These are phyloP conservation scores for Microplitis deprimator DNA, from an alignment of 2,888 invertebrate genomes.

Conservation along the genomic window DNA sequence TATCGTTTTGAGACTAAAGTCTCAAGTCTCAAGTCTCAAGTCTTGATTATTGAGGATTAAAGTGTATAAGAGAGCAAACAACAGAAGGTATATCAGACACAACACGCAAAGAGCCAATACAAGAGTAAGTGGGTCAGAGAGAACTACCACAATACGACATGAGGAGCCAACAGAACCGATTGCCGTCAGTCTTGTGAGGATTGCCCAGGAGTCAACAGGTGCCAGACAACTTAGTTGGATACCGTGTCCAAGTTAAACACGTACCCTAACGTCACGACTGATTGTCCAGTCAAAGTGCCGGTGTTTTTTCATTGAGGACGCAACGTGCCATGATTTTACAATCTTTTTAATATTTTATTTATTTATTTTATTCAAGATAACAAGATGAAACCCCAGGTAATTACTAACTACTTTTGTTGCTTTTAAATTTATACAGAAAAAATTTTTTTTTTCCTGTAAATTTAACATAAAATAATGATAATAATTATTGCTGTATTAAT, in stretches of 20 bases:
- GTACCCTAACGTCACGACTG: conserved; percentile 11
- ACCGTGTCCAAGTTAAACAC: conserved; percentile 24
- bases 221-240: conserved; percentile 47
- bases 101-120: conserved; percentile 40
- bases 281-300: conserved; percentile 22
- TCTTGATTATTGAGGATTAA: neutral
- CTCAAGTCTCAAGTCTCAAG: neutral
- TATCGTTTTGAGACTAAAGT: neutral
- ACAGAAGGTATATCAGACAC: conserved; percentile 30
- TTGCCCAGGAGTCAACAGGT: conserved; percentile 71
- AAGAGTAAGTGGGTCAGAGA: conserved; percentile 67
- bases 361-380: conserved; percentile 11
- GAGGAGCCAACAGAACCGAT: conserved; percentile 62
- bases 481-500: conserved; percentile 57
- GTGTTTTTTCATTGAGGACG: conserved; percentile 18
- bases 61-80: conserved; percentile 22
- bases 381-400: conserved; percentile 38
- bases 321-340: conserved; percentile 39
- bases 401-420: neutral
- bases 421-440: neutral
- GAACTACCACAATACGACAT: conserved; percentile 66
- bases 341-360: conserved; percentile 6
- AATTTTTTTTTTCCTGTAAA: no score
- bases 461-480: no score
- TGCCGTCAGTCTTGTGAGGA: conserved; percentile 69